Conservation (phyloP, 1,140 invertebrate species). For the Colletes latitarsis region DNA sequence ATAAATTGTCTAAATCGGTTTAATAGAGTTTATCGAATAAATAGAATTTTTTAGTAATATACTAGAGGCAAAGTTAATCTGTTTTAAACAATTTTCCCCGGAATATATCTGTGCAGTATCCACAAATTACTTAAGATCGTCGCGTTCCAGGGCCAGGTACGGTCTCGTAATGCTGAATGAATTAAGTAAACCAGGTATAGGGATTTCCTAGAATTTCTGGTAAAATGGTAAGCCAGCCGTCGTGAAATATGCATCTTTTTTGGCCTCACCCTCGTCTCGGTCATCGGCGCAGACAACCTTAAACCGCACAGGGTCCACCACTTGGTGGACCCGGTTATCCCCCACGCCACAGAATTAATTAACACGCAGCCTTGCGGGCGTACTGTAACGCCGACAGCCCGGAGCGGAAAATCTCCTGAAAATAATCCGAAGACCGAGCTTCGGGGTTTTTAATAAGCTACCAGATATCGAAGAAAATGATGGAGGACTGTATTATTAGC, state of each 20-base stretch:
- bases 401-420: conserved; percentile 32
- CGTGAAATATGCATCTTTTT: conserved; percentile 37
- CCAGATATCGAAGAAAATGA: conserved; percentile 40
- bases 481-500: conserved; percentile 44
- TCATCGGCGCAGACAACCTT: conserved; percentile 38
- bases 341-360: conserved; percentile 60
- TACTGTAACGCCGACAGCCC: conserved; percentile 34
- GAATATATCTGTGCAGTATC: no score
- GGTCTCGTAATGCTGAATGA: no score
- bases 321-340: conserved; percentile 34
- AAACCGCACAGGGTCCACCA: conserved; percentile 33
- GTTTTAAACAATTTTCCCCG: no score
- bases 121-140: no score
- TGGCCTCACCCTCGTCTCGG: background rate
- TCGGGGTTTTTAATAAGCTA: conserved; percentile 45
- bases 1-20: no score
- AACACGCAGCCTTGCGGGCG: conserved; percentile 53
- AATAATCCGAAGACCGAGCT: conserved; percentile 55
- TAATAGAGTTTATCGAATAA: no score
- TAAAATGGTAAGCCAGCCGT: background rate
- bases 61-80: no score
- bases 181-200: no score
- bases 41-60: no score
- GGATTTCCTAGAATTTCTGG: conserved; percentile 11
- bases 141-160: no score